Percentiles rank a stretch among this genome's conserved stretches.
phyloP scores from a whole-genome alignment of 2,113 vertebrate genomes.

The Aix galericulata region DNA sequence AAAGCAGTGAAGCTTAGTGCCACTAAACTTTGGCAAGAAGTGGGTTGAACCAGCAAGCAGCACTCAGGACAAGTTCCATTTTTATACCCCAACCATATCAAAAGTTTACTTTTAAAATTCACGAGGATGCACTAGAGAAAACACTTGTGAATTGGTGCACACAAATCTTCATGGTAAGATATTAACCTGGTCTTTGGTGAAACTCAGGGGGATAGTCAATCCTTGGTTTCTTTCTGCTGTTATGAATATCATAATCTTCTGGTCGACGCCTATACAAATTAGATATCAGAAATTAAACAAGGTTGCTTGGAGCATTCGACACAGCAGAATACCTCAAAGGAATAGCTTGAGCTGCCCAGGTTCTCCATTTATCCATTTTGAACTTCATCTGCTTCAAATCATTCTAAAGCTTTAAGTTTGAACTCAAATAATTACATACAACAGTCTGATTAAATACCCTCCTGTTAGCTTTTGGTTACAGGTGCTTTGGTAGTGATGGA shows the following conservation, averaged over 20 bases:
- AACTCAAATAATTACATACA: neutral
- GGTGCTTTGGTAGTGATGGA: neutral
- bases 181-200: conserved; percentile 97
- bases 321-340: conserved; percentile 70
- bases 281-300: conserved; percentile 88
- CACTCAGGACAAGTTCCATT: neutral
- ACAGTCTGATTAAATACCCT: neutral
- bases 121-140: neutral
- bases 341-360: conserved; percentile 48
- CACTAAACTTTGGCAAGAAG: neutral
- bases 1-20: neutral
- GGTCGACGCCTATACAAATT: conserved; percentile 97
- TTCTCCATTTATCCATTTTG: neutral
- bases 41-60: neutral
- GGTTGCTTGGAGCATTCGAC: conserved; percentile 58
- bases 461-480: neutral
- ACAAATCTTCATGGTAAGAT: conserved; percentile 81
- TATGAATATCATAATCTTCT: conserved; percentile 98
- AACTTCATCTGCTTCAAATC: neutral
- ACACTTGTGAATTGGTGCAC: conserved; percentile 36
- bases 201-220: conserved; percentile 96
- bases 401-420: conserved; percentile 17
- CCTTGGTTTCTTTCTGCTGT: conserved; percentile 97
- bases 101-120: neutral
- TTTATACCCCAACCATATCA: neutral